Conservation (phyloP, 2,888 invertebrate species). For the Scotopteryx bipunctaria region DNA sequence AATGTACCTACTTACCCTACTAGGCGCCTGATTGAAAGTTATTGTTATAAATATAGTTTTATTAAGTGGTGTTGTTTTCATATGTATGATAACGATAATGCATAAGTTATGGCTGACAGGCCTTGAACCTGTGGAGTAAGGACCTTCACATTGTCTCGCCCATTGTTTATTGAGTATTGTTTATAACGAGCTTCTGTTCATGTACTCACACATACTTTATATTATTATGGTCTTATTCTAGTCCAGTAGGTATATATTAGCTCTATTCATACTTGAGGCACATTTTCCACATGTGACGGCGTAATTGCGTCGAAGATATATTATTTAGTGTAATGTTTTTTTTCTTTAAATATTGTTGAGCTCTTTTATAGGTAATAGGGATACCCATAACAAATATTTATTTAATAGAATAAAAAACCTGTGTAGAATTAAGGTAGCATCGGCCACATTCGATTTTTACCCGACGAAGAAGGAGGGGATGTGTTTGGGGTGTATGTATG, state of each 20-base stretch:
- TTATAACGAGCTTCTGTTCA: constrained; percentile 37
- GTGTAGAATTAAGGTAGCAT: too few species aligned
- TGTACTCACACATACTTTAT: constrained; percentile 21
- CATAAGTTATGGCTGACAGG: constrained; percentile 59
- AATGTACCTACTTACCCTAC: background rate
- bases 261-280: background rate
- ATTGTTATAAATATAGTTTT: constrained; percentile 26
- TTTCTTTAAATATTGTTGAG: too few species aligned
- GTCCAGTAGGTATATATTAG: background rate
- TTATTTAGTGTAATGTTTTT: too few species aligned
- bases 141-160: constrained; percentile 60
- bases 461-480: too few species aligned
- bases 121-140: constrained; percentile 74
- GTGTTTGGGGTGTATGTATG: too few species aligned
- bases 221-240: background rate
- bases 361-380: too few species aligned
- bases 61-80: constrained; percentile 35
- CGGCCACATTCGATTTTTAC: too few species aligned
- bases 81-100: constrained; percentile 61
- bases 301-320: background rate
- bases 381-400: too few species aligned
- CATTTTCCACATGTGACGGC: background rate
- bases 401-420: too few species aligned
- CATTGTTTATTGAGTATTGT: constrained; percentile 57
- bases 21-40: constrained; percentile 5